These are phyloP conservation scores for Oncopodura yosiiana DNA, from an alignment of 1,140 invertebrate species.

Conservation along the genomic window DNA sequence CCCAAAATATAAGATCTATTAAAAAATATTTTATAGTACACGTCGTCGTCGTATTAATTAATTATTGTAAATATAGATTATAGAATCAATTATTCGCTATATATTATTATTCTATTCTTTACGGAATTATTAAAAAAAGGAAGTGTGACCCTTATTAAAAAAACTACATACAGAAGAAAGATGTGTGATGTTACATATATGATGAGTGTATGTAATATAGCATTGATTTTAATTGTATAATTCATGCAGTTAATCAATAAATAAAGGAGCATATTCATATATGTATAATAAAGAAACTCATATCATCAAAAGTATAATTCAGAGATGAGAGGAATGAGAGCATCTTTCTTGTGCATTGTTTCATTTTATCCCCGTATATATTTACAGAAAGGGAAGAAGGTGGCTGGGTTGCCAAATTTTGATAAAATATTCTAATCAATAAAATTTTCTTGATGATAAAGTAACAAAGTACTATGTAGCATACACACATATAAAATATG, in stretches of 20 bases:
- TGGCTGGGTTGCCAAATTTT: slow-evolving; percentile 1
- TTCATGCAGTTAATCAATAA: background rate
- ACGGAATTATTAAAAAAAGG: no score
- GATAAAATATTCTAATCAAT: background rate
- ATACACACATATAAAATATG: background rate
- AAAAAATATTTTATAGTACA: no score
- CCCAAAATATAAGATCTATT: no score
- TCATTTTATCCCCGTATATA: background rate
- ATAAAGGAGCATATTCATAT: background rate
- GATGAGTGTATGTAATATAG: background rate
- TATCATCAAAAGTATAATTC: background rate
- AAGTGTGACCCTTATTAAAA: no score
- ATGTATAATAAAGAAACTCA: background rate
- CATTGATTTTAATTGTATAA: background rate
- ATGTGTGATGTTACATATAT: no score
- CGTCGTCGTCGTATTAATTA: no score
- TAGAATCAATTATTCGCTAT: no score
- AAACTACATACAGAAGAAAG: no score
- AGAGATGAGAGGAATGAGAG: background rate
- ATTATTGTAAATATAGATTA: no score
- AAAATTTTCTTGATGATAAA: background rate
- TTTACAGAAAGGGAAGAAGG: background rate
- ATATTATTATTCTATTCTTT: no score
- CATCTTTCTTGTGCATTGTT: no score
- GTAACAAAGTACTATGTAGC: background rate